Percentiles rank a stretch among this genome's conserved stretches.
phyloP scores from a whole-genome alignment of 2,113 vertebrate species.

The Felis catus region F.catus_Fca126_mat1.0 CM031412.1:212051001-212051500 shows the following conservation, averaged over 20 bases:
- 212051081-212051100: neutral
- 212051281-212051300: neutral
- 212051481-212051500: neutral
- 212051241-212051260: no score
- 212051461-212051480: neutral
- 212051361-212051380: no score
- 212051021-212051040: neutral
- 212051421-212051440: neutral
- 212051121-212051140: neutral
- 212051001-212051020: neutral
- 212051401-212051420: neutral
- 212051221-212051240: neutral
- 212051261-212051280: neutral
- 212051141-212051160: neutral
- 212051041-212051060: constrained; percentile 23
- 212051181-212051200: neutral
- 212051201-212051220: neutral
- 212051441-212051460: neutral
- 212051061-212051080: neutral
- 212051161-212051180: neutral
- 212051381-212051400: neutral
- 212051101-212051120: neutral
- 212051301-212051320: neutral
- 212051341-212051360: neutral
- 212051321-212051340: neutral